Evolutionary conservation across 2,888 invertebrate genomes (phyloP).

Genomic region (Julus scandinavius): DNA sequence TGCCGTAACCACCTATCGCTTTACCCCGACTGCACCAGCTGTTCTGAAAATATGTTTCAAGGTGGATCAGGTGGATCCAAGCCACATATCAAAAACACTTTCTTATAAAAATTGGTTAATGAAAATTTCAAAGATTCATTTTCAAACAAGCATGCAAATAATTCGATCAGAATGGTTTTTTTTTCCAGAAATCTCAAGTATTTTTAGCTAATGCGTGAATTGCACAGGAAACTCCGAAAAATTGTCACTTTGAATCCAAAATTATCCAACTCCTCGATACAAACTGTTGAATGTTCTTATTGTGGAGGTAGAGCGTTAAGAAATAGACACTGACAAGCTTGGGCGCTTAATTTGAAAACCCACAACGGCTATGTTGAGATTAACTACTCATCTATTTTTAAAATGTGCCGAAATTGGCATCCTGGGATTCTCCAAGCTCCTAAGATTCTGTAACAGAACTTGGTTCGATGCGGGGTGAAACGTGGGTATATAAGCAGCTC

Average conservation of each 20-base stretch:
- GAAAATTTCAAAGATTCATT: no score
- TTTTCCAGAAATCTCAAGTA: no score
- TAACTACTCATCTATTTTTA: not conserved
- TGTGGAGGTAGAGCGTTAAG: not conserved
- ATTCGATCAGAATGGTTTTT: no score
- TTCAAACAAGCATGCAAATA: no score
- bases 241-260: not conserved
- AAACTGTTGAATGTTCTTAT: not conserved
- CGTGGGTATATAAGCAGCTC: not conserved
- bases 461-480: not conserved
- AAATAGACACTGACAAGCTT: not conserved
- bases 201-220: no score
- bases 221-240: no score
- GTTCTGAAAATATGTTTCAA: not conserved
- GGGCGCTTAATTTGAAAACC: slow-evolving; percentile 7
- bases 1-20: no score
- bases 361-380: not conserved
- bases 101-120: no score
- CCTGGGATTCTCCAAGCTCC: not conserved
- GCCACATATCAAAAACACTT: no score
- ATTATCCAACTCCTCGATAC: not conserved
- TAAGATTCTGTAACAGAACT: not conserved
- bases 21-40: no score
- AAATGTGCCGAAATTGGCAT: not conserved
- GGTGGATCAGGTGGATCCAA: no score